Conservation (phyloP, 2,888 invertebrate genomes). For the Callyntrura sp. region DNA sequence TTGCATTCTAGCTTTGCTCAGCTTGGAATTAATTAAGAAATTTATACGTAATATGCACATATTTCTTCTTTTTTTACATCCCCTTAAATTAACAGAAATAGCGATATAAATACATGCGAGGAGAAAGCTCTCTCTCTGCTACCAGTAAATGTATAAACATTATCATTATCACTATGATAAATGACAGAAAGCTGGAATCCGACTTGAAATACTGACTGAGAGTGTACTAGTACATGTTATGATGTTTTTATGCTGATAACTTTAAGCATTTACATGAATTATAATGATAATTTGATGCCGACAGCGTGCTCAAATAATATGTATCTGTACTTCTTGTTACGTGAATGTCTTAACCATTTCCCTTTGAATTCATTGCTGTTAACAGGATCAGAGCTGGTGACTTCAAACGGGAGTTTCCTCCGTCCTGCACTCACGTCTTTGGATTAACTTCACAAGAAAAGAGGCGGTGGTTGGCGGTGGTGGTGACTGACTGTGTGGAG, state of each 20-base stretch:
- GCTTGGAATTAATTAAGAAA: conserved; percentile 41
- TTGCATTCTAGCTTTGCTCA: background rate
- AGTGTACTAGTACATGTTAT: conserved; percentile 4
- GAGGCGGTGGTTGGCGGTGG: no score
- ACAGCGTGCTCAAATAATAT: conserved; percentile 1
- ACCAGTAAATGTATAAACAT: background rate
- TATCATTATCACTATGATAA: background rate
- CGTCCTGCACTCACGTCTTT: background rate
- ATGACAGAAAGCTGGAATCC: conserved; percentile 9
- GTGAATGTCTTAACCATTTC: background rate
- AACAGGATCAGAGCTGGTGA: conserved; percentile 36
- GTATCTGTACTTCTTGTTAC: background rate
- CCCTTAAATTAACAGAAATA: background rate
- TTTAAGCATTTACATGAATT: conserved; percentile 34
- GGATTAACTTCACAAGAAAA: background rate
- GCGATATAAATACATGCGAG: background rate
- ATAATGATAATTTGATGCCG: conserved; percentile 36
- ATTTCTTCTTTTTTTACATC: background rate
- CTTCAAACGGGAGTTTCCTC: conserved; percentile 14
- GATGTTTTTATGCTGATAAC: conserved; percentile 13
- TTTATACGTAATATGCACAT: background rate
- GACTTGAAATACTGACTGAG: conserved; percentile 17
- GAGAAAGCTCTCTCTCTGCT: background rate
- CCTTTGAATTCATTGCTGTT: conserved; percentile 36
- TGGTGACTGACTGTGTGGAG: no score